Percentiles rank a stretch among this genome's conserved stretches.
These are phyloP conservation scores for Rotaria magnacalcarata DNA, from an alignment of 2,888 invertebrate species.

Conservation along the genomic window DNA sequence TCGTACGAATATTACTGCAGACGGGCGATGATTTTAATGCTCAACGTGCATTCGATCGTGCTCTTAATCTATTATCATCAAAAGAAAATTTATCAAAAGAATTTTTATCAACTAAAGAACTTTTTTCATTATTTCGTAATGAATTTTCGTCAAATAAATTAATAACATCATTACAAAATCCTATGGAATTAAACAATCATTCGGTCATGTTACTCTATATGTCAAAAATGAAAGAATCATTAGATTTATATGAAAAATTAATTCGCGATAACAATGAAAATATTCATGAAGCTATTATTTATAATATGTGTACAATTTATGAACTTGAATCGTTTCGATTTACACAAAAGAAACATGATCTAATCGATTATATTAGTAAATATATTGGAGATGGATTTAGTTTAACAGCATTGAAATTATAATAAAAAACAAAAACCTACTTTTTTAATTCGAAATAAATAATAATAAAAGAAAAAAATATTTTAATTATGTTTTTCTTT, in stretches of 20 bases:
- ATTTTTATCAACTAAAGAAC: slow-evolving; percentile 3
- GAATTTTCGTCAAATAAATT: neutral
- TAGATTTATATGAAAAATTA: neutral
- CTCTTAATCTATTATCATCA: neutral
- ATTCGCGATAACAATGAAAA: neutral
- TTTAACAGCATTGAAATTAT: slow-evolving; percentile 25
- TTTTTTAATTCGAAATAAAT: neutral
- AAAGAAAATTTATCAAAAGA: neutral
- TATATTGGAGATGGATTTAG: slow-evolving; percentile 23
- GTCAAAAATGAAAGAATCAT: slow-evolving; percentile 26
- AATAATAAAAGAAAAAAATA: neutral
- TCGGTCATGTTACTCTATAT: neutral
- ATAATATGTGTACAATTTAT: slow-evolving; percentile 26
- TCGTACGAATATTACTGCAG: slow-evolving; percentile 6
- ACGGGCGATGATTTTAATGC: slow-evolving; percentile 6
- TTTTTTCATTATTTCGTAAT: slow-evolving; percentile 19
- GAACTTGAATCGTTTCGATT: slow-evolving; percentile 25
- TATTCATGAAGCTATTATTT: slow-evolving; percentile 6
- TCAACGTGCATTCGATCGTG: neutral
- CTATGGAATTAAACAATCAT: neutral
- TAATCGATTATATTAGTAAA: slow-evolving; percentile 17
- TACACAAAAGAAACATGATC: slow-evolving; percentile 10
- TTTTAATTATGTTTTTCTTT: neutral
- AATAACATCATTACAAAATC: neutral
- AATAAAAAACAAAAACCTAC: neutral